Conservation (phyloP, 1,140 invertebrate species). For the Brachionus koreanus region DNA sequence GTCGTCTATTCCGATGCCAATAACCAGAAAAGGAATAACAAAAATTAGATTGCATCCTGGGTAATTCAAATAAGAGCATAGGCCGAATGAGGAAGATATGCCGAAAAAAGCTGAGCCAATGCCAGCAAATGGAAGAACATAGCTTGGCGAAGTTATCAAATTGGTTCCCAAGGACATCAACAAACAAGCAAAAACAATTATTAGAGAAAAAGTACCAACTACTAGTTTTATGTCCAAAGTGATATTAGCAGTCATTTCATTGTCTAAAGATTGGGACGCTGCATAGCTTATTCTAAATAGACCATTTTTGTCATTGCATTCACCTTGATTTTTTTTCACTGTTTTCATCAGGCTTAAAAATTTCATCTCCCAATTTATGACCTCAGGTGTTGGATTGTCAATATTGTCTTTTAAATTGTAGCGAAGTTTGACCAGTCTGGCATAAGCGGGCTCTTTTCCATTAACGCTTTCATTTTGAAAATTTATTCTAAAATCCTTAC, state of each 20-base stretch:
- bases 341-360: constrained; percentile 16
- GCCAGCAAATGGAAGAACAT: not conserved
- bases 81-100: not conserved
- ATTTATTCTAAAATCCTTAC: constrained; percentile 23
- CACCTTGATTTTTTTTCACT: not conserved
- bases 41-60: constrained; percentile 17
- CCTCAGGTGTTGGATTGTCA: not conserved
- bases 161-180: constrained; percentile 9
- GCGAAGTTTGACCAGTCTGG: constrained; percentile 20
- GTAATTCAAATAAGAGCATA: not conserved
- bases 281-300: constrained; percentile 10
- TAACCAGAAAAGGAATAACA: constrained; percentile 42
- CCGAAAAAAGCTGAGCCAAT: constrained; percentile 21
- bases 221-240: not conserved
- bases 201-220: constrained; percentile 28
- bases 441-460: not conserved
- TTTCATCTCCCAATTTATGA: not conserved
- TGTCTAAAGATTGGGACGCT: not conserved
- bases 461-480: constrained; percentile 12
- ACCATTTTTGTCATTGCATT: not conserved
- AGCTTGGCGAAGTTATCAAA: constrained; percentile 1
- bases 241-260: constrained; percentile 11
- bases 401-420: constrained; percentile 32
- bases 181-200: not conserved
- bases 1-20: constrained; percentile 92